Conservation (phyloP, 2,888 invertebrate genomes). For the Cryptocheilus praepositus region DNA sequence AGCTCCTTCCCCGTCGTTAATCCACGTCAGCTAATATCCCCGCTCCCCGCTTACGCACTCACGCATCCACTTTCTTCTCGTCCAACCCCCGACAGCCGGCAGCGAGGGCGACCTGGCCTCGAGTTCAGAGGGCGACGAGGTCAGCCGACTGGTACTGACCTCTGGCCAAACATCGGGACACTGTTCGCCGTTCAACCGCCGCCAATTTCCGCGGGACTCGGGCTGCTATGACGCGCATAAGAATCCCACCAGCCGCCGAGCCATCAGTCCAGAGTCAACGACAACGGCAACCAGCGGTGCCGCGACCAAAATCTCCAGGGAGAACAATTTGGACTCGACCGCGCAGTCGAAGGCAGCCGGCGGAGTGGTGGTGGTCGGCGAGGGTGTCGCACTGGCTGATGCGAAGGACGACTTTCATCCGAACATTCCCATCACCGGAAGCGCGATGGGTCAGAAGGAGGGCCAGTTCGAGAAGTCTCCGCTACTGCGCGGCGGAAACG, state of each 20-base stretch:
- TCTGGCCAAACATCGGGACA: constrained; percentile 73
- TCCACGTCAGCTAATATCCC: constrained; percentile 18
- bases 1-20: not conserved
- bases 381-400: constrained; percentile 46
- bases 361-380: constrained; percentile 33
- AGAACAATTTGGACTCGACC: constrained; percentile 73
- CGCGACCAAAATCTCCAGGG: constrained; percentile 62
- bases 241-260: constrained; percentile 63
- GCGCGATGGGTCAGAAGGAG: constrained; percentile 52
- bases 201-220: constrained; percentile 88
- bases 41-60: constrained; percentile 19
- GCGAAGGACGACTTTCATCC: constrained; percentile 68
- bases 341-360: constrained; percentile 50
- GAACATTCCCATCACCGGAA: constrained; percentile 63
- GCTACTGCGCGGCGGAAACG: constrained; percentile 63
- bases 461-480: constrained; percentile 64
- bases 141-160: constrained; percentile 73
- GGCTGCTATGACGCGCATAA: constrained; percentile 84
- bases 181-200: constrained; percentile 85
- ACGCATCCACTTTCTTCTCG: constrained; percentile 7
- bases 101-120: constrained; percentile 88
- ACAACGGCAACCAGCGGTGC: constrained; percentile 2
- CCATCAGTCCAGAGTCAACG: constrained; percentile 68
- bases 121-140: constrained; percentile 86
- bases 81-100: constrained; percentile 76